phyloP scores from a whole-genome alignment of 2,797 vertebrate species.

The Pangasius djambal region DNA sequence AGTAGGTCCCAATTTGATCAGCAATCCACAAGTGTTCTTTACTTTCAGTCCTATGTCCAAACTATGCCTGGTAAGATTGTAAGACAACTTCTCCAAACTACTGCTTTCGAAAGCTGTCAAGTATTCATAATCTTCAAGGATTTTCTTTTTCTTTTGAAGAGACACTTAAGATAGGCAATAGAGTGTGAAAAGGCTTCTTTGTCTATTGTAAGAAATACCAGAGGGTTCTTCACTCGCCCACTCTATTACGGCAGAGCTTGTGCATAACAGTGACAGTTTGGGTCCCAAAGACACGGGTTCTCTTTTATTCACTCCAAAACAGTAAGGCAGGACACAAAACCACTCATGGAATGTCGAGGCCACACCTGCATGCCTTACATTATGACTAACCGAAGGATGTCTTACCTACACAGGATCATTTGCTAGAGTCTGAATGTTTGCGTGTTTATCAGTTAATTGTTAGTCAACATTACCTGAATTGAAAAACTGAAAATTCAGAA shows the following conservation, averaged over 20 bases:
- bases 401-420: background rate
- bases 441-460: background rate
- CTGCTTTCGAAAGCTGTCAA: constrained; percentile 13
- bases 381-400: background rate
- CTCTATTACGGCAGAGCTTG: constrained; percentile 47
- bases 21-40: constrained; percentile 20
- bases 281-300: background rate
- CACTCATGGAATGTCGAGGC: constrained; percentile 14
- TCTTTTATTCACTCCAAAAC: background rate
- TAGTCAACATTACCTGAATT: background rate
- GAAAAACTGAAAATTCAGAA: background rate
- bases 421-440: background rate
- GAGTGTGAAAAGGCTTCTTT: constrained; percentile 44
- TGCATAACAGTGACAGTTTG: constrained; percentile 26
- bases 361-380: constrained; percentile 33
- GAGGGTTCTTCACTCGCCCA: constrained; percentile 38
- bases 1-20: constrained; percentile 48
- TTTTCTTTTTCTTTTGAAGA: constrained; percentile 17
- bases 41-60: constrained; percentile 4
- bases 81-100: background rate
- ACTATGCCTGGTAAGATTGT: background rate
- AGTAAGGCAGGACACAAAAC: background rate
- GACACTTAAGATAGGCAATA: constrained; percentile 9
- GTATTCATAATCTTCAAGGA: constrained; percentile 17
- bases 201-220: constrained; percentile 52